A percentile compares a stretch with the other conserved stretches of the same genome.
phyloP scores from a whole-genome alignment of 2,797 vertebrate species.

The Poeciliopsis paucimaculata region DNA sequence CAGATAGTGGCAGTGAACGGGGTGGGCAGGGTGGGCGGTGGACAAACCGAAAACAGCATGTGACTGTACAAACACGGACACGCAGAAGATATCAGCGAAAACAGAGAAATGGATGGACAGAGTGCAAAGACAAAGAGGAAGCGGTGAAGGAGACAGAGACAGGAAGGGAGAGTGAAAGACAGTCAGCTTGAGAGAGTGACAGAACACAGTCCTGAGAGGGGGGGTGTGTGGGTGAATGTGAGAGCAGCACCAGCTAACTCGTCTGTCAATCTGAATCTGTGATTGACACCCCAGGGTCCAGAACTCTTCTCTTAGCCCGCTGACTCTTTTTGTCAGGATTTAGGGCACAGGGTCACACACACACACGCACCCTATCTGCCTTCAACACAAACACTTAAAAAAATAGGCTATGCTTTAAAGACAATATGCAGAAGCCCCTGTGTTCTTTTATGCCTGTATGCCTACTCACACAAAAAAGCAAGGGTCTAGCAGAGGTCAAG shows the following conservation, averaged over 20 bases:
- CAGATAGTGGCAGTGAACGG: slow-evolving; percentile 26
- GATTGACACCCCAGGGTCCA: slow-evolving; percentile 73
- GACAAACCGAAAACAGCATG: slow-evolving; percentile 64
- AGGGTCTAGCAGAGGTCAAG: slow-evolving; percentile 28
- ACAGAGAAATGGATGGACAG: slow-evolving; percentile 14
- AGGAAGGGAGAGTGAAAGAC: slow-evolving; percentile 66
- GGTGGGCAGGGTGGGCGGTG: slow-evolving; percentile 6
- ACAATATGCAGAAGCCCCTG: slow-evolving; percentile 20
- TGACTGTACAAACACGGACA: slow-evolving; percentile 51
- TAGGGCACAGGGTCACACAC: slow-evolving; percentile 63
- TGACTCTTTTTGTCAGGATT: slow-evolving; percentile 71
- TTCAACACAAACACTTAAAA: slow-evolving; percentile 10
- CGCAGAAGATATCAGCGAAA: slow-evolving; percentile 26
- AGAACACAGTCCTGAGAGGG: slow-evolving; percentile 67
- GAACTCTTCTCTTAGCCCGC: slow-evolving; percentile 53
- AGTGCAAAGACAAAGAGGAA: slow-evolving; percentile 26
- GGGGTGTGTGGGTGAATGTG: slow-evolving; percentile 72
- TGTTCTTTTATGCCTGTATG: slow-evolving; percentile 4
- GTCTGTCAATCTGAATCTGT: slow-evolving; percentile 73
- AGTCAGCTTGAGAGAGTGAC: slow-evolving; percentile 66
- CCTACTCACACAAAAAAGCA: slow-evolving; percentile 11
- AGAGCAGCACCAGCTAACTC: slow-evolving; percentile 61
- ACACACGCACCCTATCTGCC: not conserved
- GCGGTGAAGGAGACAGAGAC: slow-evolving; percentile 49
- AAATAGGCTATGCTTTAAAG: slow-evolving; percentile 7